Evolutionary conservation across 2,888 invertebrate species (phyloP).

Genomic region (Nineta flava): DNA sequence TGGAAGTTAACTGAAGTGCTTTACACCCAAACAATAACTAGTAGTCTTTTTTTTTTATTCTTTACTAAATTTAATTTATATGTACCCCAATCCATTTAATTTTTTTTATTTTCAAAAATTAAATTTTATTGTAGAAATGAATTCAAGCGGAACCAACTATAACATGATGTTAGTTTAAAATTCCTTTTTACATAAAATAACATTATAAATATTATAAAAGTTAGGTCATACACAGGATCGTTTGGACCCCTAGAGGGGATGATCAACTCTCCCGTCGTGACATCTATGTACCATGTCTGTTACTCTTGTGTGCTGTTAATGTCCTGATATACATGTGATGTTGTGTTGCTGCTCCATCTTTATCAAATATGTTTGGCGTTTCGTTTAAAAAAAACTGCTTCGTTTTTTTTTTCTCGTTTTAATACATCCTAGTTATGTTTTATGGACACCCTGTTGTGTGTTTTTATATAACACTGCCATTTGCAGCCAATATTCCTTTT

Average conservation of each 20-base stretch:
- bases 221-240: background rate
- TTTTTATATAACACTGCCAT: conserved; percentile 4
- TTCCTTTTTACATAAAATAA: too few species aligned
- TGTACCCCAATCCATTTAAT: too few species aligned
- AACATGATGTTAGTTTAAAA: too few species aligned
- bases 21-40: too few species aligned
- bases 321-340: background rate
- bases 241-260: background rate
- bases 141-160: too few species aligned
- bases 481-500: conserved; percentile 1
- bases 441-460: background rate
- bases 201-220: too few species aligned
- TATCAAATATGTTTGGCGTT: background rate
- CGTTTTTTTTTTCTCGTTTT: background rate
- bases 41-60: too few species aligned
- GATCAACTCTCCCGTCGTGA: background rate
- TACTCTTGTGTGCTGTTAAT: background rate
- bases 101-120: too few species aligned
- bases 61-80: too few species aligned
- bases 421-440: background rate
- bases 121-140: too few species aligned
- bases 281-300: background rate
- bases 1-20: too few species aligned
- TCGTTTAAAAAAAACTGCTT: background rate
- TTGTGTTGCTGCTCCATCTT: background rate